Evolutionary conservation across 2,797 vertebrate species (phyloP), one percentile per base, ranked within the genome.

Genomic region (Decapterus maruadsi): DNA sequence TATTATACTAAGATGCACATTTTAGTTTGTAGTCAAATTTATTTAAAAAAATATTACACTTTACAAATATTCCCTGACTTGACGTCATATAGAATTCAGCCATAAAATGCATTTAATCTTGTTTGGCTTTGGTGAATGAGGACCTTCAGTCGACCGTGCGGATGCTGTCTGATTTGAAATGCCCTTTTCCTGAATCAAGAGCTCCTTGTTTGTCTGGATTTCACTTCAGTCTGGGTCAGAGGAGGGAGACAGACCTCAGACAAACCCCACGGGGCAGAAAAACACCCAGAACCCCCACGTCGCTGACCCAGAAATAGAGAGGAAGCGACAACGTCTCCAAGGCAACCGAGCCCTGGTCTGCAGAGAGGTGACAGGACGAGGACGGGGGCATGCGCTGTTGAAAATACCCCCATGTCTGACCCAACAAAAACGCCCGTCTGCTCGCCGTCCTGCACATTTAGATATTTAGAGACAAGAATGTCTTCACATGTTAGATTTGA

Each of bases 311-410:
- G 84, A 92, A 89, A 88, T 81, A 91, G 86, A 86, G 75, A 74
- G 40, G 34, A 72, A 66, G 67, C 68, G 77, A 84, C 71, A 55
- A 13, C 40, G 76, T 93, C 81, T 76, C 93, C 91, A 86, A 55
- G 90, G 88, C 89, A 92, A 93, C 92, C 3, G 6, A 91, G 95
- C 95, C 95, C 93, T 81, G 93, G 92, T 86, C 94, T 63, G 65
- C 31, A 86, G 90, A 56, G 76, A 90, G 56, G 75, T 65, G 88
- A 88, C 83, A 86, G 26, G 68, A 74, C 0, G 86, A 91, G 93
- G 60, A 62, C 2, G 89, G 36, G 89, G 89, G 75, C 80, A 43
- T 62, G 58, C 22, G 78, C 74, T 77, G 65, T 53, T 78, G 77
- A 26, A 26, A 54, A 64, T 14, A 66, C 81, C 82, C 77, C 85